Evolutionary conservation across 2,888 invertebrate species (phyloP), one percentile per base, ranked within the genome.

Genomic region (Chloroclysta siterata): DNA sequence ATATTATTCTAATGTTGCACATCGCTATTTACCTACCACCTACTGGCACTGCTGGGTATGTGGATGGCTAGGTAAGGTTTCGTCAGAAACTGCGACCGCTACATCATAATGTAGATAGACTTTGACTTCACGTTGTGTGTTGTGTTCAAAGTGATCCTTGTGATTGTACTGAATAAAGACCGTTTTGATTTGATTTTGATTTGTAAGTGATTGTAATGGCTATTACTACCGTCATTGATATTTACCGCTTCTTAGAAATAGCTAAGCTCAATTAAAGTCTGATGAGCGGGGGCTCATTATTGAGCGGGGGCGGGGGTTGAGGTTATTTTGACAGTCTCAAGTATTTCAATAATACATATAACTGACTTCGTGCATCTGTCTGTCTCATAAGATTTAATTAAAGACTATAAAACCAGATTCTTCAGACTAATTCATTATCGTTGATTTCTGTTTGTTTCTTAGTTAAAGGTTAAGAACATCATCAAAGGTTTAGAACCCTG

Each of bases 1-100:
- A 44, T 46, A 53, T 57, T 56, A 53, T 48, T 54, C 42, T 13
- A 42, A 17, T 48, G 14, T 65, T 65, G 58, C 61, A 58, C 61
- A 65, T 42, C 48, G 52, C 60, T 41, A 53, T 57, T 52, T 14
- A 46, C 13, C 15, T 28, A 42, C 29, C 28, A 14, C 14, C n/a
- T 33, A 17, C 46, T n/a, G 13, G 36, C 1, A 11, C 22, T 33
- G 11, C 33, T n/a, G 17, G 47, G 6, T 29, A 3, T 33, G 29
- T 29, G n/a, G 29, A n/a, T 44, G 15, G 17, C 2, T n/a, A 29
- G 13, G 7, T 7, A n/a, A 14, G 14, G 29, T 33, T 50, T 48
- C 13, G 1, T 50, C n/a, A 33, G 7, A 50, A 14, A 7, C 50
- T 14, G 6, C 0, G 29, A 50, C 50, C 50, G 50, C 28, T 29